Percentiles rank a stretch among this genome's conserved stretches.
Conservation (phyloP, 1,140 invertebrate genomes). For the Pseudomyrmex pallidus region DNA sequence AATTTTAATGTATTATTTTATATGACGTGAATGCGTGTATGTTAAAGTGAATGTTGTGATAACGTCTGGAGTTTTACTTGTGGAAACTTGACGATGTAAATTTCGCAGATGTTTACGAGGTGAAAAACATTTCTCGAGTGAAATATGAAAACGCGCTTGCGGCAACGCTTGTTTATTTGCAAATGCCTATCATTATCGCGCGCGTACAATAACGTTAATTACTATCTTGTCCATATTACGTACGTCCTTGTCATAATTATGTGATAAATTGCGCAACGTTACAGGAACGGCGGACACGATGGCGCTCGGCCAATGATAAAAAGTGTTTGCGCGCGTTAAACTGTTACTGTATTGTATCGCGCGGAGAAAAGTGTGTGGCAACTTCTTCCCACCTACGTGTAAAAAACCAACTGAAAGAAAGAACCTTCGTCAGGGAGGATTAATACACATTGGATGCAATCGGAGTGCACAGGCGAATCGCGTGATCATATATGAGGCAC, state of each 20-base stretch:
- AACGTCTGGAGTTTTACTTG: background rate
- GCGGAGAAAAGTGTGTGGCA: background rate
- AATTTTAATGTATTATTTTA: too few relatives aligned
- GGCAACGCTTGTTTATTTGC: too few relatives aligned
- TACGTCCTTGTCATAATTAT: background rate
- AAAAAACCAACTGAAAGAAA: background rate
- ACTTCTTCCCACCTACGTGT: background rate
- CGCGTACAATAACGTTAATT: slow-evolving; percentile 4
- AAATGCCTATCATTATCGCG: background rate
- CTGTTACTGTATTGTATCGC: background rate
- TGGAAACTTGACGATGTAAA: background rate
- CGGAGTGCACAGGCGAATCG: slow-evolving; percentile 24
- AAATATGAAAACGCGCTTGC: background rate
- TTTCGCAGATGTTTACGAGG: background rate
- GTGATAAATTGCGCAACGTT: background rate
- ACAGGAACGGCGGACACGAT: slow-evolving; percentile 8
- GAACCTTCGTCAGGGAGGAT: background rate
- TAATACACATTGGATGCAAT: slow-evolving; percentile 32
- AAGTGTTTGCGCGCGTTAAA: background rate
- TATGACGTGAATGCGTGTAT: too few relatives aligned
- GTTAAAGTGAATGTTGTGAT: background rate
- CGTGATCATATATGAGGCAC: slow-evolving; percentile 23
- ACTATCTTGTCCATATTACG: background rate
- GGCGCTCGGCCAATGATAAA: slow-evolving; percentile 17
- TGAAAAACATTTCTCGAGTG: background rate